Percentiles rank a stretch among this genome's conserved stretches.
Conservation (phyloP, 1,140 invertebrate genomes). For the Trichogramma pretiosum region DNA sequence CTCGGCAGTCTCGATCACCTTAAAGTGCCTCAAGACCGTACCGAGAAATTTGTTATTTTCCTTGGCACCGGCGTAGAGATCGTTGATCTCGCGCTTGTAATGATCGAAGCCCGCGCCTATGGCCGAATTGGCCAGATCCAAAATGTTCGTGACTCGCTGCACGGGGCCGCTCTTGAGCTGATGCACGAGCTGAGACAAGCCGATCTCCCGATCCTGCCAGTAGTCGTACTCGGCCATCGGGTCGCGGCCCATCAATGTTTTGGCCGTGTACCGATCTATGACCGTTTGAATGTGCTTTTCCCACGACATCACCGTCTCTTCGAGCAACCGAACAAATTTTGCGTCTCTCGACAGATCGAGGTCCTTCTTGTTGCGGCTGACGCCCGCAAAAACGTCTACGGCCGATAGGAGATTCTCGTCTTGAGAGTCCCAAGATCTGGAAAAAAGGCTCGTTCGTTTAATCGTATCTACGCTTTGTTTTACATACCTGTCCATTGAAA, state of each 20-base stretch:
- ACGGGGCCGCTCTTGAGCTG: conserved; percentile 67
- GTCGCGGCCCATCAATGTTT: conserved; percentile 54
- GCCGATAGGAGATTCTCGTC: conserved; percentile 56
- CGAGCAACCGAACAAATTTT: conserved; percentile 48
- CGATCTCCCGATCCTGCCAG: conserved; percentile 70
- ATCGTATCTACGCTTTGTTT: too few relatives aligned
- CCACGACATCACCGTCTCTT: conserved; percentile 56
- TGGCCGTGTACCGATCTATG: conserved; percentile 27
- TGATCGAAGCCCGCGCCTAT: conserved; percentile 46
- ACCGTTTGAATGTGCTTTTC: conserved; percentile 56
- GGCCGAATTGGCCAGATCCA: conserved; percentile 46
- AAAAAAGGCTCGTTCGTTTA: too few relatives aligned
- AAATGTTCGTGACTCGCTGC: conserved; percentile 52
- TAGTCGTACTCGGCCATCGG: conserved; percentile 75
- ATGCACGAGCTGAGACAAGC: conserved; percentile 66
- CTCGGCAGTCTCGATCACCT: conserved; percentile 62
- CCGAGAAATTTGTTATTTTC: conserved; percentile 79
- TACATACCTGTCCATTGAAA: too few relatives aligned
- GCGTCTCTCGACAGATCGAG: conserved; percentile 42
- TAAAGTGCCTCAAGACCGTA: conserved; percentile 71
- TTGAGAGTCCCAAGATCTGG: too few relatives aligned
- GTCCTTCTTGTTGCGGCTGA: conserved; percentile 42
- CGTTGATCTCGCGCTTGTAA: conserved; percentile 52
- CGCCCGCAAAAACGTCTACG: conserved; percentile 47
- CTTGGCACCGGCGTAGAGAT: conserved; percentile 65